Base-by-base conservation (phyloP, 1,140 invertebrate genomes). In the Drosophila parvula region DNA sequence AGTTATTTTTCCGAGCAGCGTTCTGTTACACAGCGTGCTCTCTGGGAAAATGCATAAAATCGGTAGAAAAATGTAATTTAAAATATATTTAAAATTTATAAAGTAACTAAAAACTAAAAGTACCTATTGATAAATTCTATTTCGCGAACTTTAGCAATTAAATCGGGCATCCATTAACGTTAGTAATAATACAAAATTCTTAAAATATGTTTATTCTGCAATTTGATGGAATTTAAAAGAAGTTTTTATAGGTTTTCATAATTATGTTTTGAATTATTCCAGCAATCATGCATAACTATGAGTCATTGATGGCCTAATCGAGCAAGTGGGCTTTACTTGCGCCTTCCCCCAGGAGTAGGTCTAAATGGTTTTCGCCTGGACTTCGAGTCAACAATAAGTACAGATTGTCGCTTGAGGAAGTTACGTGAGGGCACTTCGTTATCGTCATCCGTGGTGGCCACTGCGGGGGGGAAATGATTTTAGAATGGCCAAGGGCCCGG, bases 321-420 rank as follows among this genome's bases (percentile, higher is more conserved):
- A 4, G 0, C 14, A 47, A 47, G 7, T 28, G 27, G 14, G 3
- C n/a, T 12, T 63, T 89, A 89, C 40, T 89, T 89, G 30, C 84
- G 74, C 32, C 90, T 74, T 22, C 47, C 86, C 8, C 71, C 90
- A 16, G 90, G 90, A 28, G 84, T 57, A 0, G 90, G 84, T 67
- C 94, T 89, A 76, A 95, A 95, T 16, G 94, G 95, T 92, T 96
- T 96, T 58, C 96, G 94, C 47, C 96, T 94, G 50, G 95, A 96
- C 91, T 97, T 97, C 3, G 96, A 95, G 91, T 97, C 97, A 14
- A 97, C 94, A 30, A 97, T 95, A 6, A 97, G 92, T 89, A 97
- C 96, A 2, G 96, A 96, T 91, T 97, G 96, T 68, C 96, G 93
- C 92, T 97, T 97, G 38, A 98, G 92, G 79, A 94, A 95, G 59